Evolutionary conservation across 2,888 invertebrate species (phyloP).

Genomic region (Blastobasis adustella): DNA sequence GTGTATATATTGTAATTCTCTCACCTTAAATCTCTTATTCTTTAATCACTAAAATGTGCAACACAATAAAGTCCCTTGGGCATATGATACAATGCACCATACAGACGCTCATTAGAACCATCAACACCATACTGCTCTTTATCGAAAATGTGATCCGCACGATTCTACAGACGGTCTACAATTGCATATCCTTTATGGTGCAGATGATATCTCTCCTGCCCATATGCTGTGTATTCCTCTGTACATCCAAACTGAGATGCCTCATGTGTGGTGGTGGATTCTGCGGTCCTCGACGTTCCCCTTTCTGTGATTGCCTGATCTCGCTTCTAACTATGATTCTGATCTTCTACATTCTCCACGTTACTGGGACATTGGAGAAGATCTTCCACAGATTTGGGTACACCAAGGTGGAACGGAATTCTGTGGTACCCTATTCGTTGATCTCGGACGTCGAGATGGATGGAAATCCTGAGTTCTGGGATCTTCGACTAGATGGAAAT

Average conservation of each 20-base stretch:
- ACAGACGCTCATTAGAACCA: neutral
- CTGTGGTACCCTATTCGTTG: too few relatives aligned
- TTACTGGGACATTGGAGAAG: constrained; percentile 9
- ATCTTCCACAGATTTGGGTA: constrained; percentile 9
- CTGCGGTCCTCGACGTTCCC: too few relatives aligned
- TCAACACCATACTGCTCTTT: constrained; percentile 7
- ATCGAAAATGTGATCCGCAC: constrained; percentile 7
- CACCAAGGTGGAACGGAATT: neutral
- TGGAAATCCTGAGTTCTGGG: too few relatives aligned
- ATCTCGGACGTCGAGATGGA: too few relatives aligned
- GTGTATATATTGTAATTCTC: too few relatives aligned
- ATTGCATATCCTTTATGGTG: constrained; percentile 6
- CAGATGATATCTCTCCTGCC: constrained; percentile 7
- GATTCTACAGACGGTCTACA: constrained; percentile 8
- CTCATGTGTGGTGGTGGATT: neutral
- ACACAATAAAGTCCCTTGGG: neutral
- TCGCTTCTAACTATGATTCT: constrained; percentile 1
- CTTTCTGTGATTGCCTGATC: constrained; percentile 1
- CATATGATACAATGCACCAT: neutral
- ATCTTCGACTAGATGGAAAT: too few relatives aligned
- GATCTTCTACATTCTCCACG: constrained; percentile 7
- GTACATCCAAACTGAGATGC: constrained; percentile 6
- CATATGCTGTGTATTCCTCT: constrained; percentile 4
- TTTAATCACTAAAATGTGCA: neutral
- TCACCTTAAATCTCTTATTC: too few relatives aligned